phyloP scores from a whole-genome alignment of 2,888 invertebrate species.

The Oasisia sp. region DNA sequence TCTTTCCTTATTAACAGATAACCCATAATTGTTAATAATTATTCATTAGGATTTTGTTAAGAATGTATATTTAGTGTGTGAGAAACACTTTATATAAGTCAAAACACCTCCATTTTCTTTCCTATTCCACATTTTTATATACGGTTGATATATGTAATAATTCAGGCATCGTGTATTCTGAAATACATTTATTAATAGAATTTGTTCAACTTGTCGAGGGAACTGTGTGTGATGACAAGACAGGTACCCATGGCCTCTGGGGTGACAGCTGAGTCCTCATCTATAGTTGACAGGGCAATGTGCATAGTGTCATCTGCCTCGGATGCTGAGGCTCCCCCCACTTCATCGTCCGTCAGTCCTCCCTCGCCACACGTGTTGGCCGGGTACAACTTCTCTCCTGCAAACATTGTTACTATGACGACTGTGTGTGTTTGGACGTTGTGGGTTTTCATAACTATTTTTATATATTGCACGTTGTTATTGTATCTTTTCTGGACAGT shows the following conservation, averaged over 20 bases:
- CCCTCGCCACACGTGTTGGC: conserved; percentile 41
- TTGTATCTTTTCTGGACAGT: too few relatives aligned
- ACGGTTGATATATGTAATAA: too few relatives aligned
- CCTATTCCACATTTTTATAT: too few relatives aligned
- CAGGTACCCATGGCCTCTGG: background rate
- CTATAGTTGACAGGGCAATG: conserved; percentile 23
- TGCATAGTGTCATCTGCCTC: conserved; percentile 53
- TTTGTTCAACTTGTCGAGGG: background rate
- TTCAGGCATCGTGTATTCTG: too few relatives aligned
- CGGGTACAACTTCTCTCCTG: conserved; percentile 58
- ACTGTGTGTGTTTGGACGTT: background rate
- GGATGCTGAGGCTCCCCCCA: conserved; percentile 42
- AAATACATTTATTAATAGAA: background rate
- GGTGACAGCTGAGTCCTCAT: conserved; percentile 14
- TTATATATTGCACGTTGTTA: too few relatives aligned
- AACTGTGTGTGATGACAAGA: background rate
- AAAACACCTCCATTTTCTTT: too few relatives aligned
- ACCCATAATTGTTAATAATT: too few relatives aligned
- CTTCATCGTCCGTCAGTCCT: conserved; percentile 49
- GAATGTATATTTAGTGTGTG: too few relatives aligned
- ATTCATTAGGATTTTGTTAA: too few relatives aligned
- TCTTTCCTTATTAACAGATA: too few relatives aligned
- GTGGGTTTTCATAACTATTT: too few relatives aligned
- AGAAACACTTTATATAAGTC: too few relatives aligned
- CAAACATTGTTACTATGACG: background rate